A percentile compares a stretch with the other conserved stretches of the same genome.
Conservation (phyloP, 1,140 invertebrate genomes). For the Drosophila melanica region DNA sequence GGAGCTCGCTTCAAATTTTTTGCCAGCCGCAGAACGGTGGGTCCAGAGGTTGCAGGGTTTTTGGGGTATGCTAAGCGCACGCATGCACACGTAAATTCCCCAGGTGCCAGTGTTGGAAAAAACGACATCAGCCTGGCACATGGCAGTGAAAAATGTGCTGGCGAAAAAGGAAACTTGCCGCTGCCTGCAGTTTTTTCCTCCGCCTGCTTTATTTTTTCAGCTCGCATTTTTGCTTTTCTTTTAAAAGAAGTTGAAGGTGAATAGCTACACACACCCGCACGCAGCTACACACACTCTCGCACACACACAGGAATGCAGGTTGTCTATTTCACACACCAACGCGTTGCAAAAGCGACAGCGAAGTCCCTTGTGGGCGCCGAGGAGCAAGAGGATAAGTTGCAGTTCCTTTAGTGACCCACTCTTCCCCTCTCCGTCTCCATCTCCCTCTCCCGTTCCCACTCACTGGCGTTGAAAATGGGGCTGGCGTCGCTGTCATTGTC, state of each 20-base stretch:
- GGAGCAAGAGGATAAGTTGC: constrained; percentile 7
- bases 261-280: constrained; percentile 6
- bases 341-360: constrained; percentile 51
- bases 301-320: constrained; percentile 52
- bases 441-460: background rate
- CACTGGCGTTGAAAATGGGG: background rate
- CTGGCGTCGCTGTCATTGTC: constrained; percentile 49
- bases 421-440: constrained; percentile 2
- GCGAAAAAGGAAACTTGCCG: constrained; percentile 34
- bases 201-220: constrained; percentile 20
- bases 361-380: constrained; percentile 10
- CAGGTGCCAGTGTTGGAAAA: constrained; percentile 59
- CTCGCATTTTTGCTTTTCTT: constrained; percentile 29
- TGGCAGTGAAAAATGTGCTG: constrained; percentile 71
- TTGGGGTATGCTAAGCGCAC: constrained; percentile 57
- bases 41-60: constrained; percentile 24
- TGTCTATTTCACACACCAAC: constrained; percentile 76
- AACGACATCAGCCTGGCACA: constrained; percentile 63
- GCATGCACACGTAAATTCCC: constrained; percentile 73
- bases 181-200: constrained; percentile 45
- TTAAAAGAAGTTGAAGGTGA: constrained; percentile 42
- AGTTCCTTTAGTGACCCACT: background rate
- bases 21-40: constrained; percentile 24
- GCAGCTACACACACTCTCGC: constrained; percentile 3
- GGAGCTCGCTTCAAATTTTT: background rate